A percentile compares a stretch with the other conserved stretches of the same genome.
These are phyloP conservation scores for Hippoglossus hippoglossus DNA, from an alignment of 2,797 vertebrate species.

Conservation along the genomic window DNA sequence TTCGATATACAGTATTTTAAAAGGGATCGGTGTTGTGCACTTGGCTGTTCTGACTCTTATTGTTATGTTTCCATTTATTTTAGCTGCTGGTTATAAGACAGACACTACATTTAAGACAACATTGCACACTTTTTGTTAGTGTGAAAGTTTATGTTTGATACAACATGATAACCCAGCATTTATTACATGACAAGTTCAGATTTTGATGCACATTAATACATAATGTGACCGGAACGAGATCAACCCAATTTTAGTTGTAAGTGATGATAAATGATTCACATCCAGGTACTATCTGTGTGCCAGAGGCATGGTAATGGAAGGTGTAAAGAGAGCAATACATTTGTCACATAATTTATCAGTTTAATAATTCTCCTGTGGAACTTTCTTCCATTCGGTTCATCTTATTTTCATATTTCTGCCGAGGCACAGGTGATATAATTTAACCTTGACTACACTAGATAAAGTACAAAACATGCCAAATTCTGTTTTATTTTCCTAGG, in stretches of 20 bases:
- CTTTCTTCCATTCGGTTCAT: not conserved
- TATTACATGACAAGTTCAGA: not conserved
- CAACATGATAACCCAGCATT: not conserved
- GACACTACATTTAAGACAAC: too few relatives aligned
- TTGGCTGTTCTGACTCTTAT: not conserved
- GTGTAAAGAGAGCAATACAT: not conserved
- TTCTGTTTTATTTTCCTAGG: not conserved
- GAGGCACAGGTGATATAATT: not conserved
- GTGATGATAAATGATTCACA: not conserved
- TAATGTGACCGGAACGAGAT: not conserved
- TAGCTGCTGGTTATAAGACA: too few relatives aligned
- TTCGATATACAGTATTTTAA: not conserved
- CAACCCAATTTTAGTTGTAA: not conserved
- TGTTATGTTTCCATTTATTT: not conserved
- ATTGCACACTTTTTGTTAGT: not conserved
- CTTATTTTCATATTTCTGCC: constrained; percentile 1
- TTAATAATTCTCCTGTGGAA: not conserved
- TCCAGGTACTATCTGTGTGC: not conserved
- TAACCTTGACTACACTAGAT: not conserved
- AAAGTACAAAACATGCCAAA: not conserved
- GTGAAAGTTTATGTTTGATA: not conserved
- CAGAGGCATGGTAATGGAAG: constrained; percentile 4
- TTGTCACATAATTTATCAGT: not conserved
- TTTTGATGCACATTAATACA: not conserved
- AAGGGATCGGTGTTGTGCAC: constrained; percentile 1